phyloP scores from a whole-genome alignment of 2,113 vertebrate species.

The Taurulus bubalis region DNA sequence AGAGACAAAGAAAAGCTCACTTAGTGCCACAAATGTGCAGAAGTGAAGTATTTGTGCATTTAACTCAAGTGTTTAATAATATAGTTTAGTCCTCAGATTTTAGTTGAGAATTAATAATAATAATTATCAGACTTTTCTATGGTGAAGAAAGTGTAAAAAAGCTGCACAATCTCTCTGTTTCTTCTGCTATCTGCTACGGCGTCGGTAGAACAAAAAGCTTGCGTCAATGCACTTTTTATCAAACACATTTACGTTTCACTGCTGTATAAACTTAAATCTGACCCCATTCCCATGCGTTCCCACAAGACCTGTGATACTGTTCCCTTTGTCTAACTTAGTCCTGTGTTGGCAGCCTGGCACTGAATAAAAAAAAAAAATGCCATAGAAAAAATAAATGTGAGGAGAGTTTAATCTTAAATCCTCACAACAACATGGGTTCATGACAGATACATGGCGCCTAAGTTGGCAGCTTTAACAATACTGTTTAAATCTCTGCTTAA shows the following conservation, averaged over 20 bases:
- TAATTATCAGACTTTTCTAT: neutral
- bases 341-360: conserved; percentile 45
- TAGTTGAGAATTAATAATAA: neutral
- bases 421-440: conserved; percentile 20
- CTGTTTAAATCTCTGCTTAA: conserved; percentile 14
- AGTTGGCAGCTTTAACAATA: conserved; percentile 48
- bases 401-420: conserved; percentile 42
- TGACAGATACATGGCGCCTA: conserved; percentile 45
- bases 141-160: neutral
- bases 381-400: conserved; percentile 55
- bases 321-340: conserved; percentile 52
- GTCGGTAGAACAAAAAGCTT: neutral
- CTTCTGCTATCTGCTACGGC: neutral
- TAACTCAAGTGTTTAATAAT: neutral
- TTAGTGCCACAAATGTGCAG: neutral
- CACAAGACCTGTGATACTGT: conserved; percentile 41
- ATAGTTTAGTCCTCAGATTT: neutral
- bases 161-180: neutral
- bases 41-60: neutral
- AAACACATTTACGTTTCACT: conserved; percentile 39
- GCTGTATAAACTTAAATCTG: conserved; percentile 50
- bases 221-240: conserved; percentile 22
- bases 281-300: conserved; percentile 68
- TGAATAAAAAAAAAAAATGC: conserved; percentile 36
- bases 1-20: neutral